These are phyloP conservation scores for Anorthoa munda DNA, from an alignment of 2,888 invertebrate species.

Conservation along the genomic window DNA sequence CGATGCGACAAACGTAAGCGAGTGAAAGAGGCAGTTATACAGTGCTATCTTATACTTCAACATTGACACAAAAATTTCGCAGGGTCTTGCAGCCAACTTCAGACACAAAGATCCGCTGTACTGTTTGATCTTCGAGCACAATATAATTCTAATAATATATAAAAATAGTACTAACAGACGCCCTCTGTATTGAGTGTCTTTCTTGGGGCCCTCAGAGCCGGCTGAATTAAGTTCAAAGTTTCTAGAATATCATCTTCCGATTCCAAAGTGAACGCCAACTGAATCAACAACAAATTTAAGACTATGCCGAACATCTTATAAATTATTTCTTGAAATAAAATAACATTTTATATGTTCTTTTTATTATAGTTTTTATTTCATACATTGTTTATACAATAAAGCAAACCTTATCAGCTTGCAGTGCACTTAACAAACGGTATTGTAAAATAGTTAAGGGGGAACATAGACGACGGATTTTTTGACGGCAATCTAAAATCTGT, in stretches of 20 bases:
- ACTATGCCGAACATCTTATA: slow-evolving; percentile 38
- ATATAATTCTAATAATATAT: neutral
- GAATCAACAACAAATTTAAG: slow-evolving; percentile 32
- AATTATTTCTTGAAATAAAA: slow-evolving; percentile 54
- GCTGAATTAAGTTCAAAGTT: neutral
- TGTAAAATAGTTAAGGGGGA: slow-evolving; percentile 13
- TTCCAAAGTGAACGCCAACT: neutral
- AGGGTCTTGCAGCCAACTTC: no score
- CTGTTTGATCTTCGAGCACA: no score
- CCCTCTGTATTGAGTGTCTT: slow-evolving; percentile 52
- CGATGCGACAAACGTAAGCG: no score
- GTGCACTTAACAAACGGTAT: slow-evolving; percentile 40
- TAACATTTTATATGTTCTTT: slow-evolving; percentile 34
- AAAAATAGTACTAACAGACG: slow-evolving; percentile 67
- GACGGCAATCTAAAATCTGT: neutral
- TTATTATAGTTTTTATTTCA: slow-evolving; percentile 55
- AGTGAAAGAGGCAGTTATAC: no score
- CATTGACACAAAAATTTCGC: no score
- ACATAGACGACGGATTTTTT: slow-evolving; percentile 1
- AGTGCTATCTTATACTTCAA: no score
- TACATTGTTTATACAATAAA: slow-evolving; percentile 56
- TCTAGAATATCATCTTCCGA: slow-evolving; percentile 30
- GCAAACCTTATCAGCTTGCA: slow-evolving; percentile 30
- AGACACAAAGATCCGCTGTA: no score
- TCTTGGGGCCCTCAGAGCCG: no score